A percentile compares a stretch with the other conserved stretches of the same genome.
Evolutionary conservation across 1,140 invertebrate species (phyloP).

Genomic region (Phymorhynchus buccinoides): DNA sequence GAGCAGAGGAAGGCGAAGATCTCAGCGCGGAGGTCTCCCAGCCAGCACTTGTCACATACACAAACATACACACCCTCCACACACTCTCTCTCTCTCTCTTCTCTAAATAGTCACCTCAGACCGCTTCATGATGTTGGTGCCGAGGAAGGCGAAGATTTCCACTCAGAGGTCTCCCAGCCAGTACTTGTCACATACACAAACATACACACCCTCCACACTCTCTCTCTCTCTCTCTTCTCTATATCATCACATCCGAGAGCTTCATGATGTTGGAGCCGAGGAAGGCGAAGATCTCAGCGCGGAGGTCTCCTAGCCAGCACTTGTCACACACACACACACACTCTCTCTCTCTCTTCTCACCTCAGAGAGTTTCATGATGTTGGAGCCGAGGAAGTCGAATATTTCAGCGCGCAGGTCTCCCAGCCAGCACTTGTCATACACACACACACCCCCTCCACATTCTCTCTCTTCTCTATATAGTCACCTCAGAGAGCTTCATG

Average conservation of each 20-base stretch:
- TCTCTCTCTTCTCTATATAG: too few species aligned
- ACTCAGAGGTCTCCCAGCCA: slow-evolving; percentile 74
- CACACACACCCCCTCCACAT: too few species aligned
- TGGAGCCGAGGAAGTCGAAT: slow-evolving; percentile 78
- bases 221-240: too few species aligned
- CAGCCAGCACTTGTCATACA: slow-evolving; percentile 85
- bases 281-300: slow-evolving; percentile 79
- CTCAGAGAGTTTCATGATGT: slow-evolving; percentile 78
- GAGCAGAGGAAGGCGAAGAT: slow-evolving; percentile 79
- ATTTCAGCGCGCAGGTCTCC: slow-evolving; percentile 76
- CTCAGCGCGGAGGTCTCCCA: slow-evolving; percentile 75
- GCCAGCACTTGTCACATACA: slow-evolving; percentile 79
- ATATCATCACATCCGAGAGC: not conserved
- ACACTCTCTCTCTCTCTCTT: too few species aligned
- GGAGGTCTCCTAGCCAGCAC: slow-evolving; percentile 77
- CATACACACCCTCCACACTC: too few species aligned
- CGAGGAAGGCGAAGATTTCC: slow-evolving; percentile 80
- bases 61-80: too few species aligned
- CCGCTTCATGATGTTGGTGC: too few species aligned
- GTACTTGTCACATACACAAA: slow-evolving; percentile 69
- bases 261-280: slow-evolving; percentile 79
- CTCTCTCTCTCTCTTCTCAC: too few species aligned
- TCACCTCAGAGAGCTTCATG: slow-evolving; percentile 75
- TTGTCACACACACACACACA: too few species aligned
- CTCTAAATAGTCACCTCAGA: not conserved